A percentile compares a stretch with the other conserved stretches of the same genome.
Evolutionary conservation across 2,797 vertebrate genomes (phyloP).

Genomic region (Gobio occitaniae): DNA sequence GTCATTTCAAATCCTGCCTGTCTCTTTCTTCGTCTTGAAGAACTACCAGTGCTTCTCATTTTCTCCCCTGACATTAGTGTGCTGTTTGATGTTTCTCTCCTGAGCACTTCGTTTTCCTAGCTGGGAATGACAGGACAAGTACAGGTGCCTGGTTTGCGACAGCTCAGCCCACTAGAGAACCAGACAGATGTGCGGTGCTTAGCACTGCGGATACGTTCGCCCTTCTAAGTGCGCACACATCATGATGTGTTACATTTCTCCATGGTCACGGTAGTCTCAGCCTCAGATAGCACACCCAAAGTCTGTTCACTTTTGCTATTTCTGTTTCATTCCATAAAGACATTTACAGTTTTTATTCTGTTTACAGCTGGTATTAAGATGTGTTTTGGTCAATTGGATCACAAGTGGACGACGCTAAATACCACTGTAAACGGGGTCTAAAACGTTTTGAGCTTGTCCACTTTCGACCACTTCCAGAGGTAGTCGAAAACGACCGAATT

Average conservation of each 20-base stretch:
- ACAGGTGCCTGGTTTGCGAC: constrained; percentile 25
- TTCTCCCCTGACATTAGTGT: constrained; percentile 27
- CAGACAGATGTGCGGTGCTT: constrained; percentile 15
- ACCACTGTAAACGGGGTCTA: too few relatives aligned
- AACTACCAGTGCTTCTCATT: neutral
- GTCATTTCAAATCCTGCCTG: constrained; percentile 26
- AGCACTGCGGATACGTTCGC: neutral
- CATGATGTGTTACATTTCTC: neutral
- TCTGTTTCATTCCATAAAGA: neutral
- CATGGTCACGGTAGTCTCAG: neutral
- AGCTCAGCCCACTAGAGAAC: constrained; percentile 28
- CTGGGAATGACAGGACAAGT: constrained; percentile 15
- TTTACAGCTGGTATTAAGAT: too few relatives aligned
- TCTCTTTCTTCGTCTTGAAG: constrained; percentile 27
- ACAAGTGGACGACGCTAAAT: too few relatives aligned
- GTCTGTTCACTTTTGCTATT: neutral
- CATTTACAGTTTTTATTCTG: neutral
- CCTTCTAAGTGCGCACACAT: neutral
- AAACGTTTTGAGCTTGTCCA: too few relatives aligned
- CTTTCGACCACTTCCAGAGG: too few relatives aligned
- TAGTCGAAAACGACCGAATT: too few relatives aligned
- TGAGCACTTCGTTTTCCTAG: neutral
- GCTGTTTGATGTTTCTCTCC: constrained; percentile 9
- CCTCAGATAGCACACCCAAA: neutral
- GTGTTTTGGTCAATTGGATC: too few relatives aligned